Evolutionary conservation across 2,797 vertebrate species (phyloP).

Genomic region (Eremophila alpestris): DNA sequence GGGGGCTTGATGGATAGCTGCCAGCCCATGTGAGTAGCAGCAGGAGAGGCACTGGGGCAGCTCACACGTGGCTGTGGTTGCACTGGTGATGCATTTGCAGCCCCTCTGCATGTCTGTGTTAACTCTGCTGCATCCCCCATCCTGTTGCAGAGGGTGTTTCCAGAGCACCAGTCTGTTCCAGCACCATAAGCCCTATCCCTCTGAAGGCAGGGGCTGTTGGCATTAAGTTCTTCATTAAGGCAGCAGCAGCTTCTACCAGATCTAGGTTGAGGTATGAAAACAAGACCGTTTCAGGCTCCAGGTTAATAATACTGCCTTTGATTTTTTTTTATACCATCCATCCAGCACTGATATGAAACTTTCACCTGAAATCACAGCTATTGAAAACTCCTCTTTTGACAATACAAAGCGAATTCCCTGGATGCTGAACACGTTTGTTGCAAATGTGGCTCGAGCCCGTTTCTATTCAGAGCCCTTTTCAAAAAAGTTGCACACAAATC

Average conservation of each 20-base stretch:
- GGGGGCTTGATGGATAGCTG: accelerated
- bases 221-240: accelerated
- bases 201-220: background rate
- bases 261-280: background rate
- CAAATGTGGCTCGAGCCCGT: accelerated
- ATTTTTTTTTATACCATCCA: background rate
- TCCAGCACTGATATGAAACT: background rate
- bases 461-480: background rate
- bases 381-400: background rate
- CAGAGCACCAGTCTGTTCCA: background rate
- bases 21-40: accelerated
- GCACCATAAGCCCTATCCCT: background rate
- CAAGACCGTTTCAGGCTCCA: background rate
- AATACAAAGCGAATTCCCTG: background rate
- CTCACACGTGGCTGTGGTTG: background rate
- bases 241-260: background rate
- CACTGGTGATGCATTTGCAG: background rate
- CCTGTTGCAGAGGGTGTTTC: accelerated
- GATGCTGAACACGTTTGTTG: background rate
- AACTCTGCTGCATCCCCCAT: accelerated
- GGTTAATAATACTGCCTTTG: background rate
- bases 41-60: background rate
- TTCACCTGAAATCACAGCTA: background rate
- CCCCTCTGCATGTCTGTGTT: background rate
- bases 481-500: background rate